A percentile compares a stretch with the other conserved stretches of the same genome.
phyloP scores from a whole-genome alignment of 2,113 vertebrate genomes.

The Brachypodius melanocephalos region DNA sequence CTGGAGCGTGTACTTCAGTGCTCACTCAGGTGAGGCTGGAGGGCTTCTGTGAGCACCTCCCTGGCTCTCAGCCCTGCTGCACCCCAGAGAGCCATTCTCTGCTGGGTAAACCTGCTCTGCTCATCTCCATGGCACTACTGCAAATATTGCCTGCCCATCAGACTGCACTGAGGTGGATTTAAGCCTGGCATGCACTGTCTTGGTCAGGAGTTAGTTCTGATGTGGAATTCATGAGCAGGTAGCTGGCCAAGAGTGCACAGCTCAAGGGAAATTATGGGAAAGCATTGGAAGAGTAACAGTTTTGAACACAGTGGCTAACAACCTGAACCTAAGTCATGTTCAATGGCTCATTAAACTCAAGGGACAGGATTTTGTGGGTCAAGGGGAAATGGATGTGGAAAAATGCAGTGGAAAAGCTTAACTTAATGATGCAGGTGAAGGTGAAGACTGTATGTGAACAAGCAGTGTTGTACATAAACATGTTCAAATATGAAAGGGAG shows the following conservation, averaged over 20 bases:
- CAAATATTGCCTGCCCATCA: background rate
- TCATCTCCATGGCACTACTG: background rate
- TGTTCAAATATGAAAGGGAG: background rate
- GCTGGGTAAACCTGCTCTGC: background rate
- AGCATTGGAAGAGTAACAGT: background rate
- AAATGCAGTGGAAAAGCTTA: background rate
- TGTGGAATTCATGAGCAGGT: background rate
- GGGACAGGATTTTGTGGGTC: background rate
- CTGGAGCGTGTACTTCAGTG: background rate
- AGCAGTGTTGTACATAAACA: background rate
- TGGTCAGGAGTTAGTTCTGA: background rate
- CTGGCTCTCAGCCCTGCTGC: background rate
- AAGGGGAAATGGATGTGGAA: background rate
- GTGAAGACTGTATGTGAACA: background rate
- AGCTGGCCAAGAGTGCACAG: background rate
- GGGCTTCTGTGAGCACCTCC: background rate
- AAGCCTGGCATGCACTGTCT: background rate
- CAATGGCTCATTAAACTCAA: background rate
- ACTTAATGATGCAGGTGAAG: background rate
- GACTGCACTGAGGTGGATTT: background rate
- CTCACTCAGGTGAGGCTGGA: background rate
- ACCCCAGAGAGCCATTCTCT: fast-evolving
- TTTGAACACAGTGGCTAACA: background rate
- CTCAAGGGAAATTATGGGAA: background rate
- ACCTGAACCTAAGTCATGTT: background rate